These are phyloP conservation scores for Neopipo cinnamomea DNA, from an alignment of 2,113 vertebrate genomes.

Conservation along the genomic window DNA sequence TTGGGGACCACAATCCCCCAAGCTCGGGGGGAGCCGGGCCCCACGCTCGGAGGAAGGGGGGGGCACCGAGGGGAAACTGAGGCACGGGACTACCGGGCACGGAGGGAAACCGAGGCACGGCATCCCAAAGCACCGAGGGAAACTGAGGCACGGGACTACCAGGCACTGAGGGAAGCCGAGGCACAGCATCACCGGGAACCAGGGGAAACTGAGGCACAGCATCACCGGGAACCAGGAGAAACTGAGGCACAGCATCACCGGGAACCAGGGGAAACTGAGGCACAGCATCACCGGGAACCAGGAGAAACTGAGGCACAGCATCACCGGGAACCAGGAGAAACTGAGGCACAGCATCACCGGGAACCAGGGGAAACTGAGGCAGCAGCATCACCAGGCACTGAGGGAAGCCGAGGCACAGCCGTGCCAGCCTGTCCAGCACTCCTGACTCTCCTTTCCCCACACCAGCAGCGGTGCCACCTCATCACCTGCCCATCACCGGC, in stretches of 20 bases:
- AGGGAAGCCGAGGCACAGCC: not conserved
- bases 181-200: too few species aligned
- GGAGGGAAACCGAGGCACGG: not conserved
- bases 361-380: not conserved
- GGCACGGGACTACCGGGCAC: too few species aligned
- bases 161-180: too few species aligned
- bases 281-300: not conserved
- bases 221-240: not conserved
- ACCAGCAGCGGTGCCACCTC: not conserved
- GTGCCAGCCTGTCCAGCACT: not conserved
- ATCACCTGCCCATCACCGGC: fast-evolving
- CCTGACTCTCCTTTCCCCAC: fast-evolving
- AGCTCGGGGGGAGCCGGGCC: not conserved
- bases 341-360: too few species aligned
- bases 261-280: not conserved
- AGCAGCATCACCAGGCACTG: not conserved
- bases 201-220: not conserved
- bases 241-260: not conserved
- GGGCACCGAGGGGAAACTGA: not conserved
- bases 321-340: too few species aligned
- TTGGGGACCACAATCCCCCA: not conserved
- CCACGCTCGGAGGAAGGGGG: too few species aligned
- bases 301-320: not conserved
- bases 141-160: too few species aligned
- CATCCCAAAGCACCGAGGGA: too few species aligned